phyloP scores from a whole-genome alignment of 2,797 vertebrate species.

The Danio aesculapii region DNA sequence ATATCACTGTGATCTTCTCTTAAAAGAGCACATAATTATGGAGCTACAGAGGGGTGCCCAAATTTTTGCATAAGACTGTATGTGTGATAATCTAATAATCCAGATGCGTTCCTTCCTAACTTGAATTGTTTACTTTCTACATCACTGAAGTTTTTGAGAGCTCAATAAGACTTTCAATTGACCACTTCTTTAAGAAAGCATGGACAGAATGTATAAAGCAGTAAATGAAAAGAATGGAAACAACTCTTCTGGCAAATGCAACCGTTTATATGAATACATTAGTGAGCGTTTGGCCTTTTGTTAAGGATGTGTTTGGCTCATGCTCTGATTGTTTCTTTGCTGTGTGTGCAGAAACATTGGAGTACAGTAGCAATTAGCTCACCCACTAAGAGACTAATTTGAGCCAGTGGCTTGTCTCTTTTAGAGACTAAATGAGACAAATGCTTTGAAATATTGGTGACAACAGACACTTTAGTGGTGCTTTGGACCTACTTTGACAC shows the following conservation, averaged over 20 bases:
- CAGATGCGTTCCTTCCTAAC: too few relatives aligned
- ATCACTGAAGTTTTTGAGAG: too few relatives aligned
- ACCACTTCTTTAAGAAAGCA: not conserved
- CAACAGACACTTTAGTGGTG: conserved; percentile 23
- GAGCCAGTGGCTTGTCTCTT: conserved; percentile 53
- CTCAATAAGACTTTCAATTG: too few relatives aligned
- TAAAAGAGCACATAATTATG: too few relatives aligned
- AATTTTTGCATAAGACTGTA: too few relatives aligned
- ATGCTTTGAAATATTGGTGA: conserved; percentile 42
- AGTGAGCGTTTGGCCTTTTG: conserved; percentile 5
- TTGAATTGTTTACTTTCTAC: too few relatives aligned
- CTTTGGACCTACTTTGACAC: conserved; percentile 7
- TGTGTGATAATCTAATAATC: too few relatives aligned
- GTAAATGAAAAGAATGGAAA: conserved; percentile 6
- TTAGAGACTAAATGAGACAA: conserved; percentile 38
- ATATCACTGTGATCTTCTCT: too few relatives aligned
- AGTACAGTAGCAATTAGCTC: conserved; percentile 35
- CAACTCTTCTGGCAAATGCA: conserved; percentile 9
- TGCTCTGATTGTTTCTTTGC: conserved; percentile 6
- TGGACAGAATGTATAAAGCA: not conserved
- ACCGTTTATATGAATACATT: conserved; percentile 5
- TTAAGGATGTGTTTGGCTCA: conserved; percentile 11
- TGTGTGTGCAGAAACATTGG: conserved; percentile 16
- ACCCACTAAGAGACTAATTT: conserved; percentile 22
- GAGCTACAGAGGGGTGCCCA: too few relatives aligned